Percentiles rank a stretch among this genome's conserved stretches.
phyloP scores from a whole-genome alignment of 2,113 vertebrate species.

The Nothocercus nigrocapillus region DNA sequence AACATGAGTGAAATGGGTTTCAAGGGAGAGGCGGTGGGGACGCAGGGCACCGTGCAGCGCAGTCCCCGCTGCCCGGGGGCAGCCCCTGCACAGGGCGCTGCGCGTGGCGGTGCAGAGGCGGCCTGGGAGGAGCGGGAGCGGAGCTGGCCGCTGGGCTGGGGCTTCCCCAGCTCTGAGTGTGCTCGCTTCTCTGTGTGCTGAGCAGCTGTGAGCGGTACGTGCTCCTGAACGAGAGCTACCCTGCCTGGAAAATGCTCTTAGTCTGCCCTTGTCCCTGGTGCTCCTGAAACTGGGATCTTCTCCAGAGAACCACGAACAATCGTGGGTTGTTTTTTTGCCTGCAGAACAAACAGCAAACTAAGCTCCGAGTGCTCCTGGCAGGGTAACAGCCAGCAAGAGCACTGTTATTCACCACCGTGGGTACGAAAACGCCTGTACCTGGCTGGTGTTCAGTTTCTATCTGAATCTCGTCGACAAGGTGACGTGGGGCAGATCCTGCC shows the following conservation, averaged over 20 bases:
- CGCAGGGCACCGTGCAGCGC: neutral
- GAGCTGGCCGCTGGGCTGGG: too few relatives aligned
- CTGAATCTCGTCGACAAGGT: neutral
- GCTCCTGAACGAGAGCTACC: neutral
- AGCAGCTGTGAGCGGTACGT: neutral
- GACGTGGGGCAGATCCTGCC: neutral
- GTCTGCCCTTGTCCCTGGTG: neutral
- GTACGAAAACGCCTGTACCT: neutral
- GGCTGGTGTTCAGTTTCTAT: neutral
- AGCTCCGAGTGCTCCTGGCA: neutral
- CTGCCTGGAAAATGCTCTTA: neutral
- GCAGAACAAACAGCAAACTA: neutral
- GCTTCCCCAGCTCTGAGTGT: neutral
- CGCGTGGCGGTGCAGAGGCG: neutral
- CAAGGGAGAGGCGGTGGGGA: neutral
- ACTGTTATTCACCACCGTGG: neutral
- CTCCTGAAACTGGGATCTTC: neutral
- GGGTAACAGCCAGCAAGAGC: neutral
- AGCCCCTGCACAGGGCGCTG: neutral
- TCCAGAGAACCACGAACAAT: neutral
- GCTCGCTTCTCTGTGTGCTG: constrained; percentile 21
- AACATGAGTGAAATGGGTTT: neutral
- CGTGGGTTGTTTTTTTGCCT: neutral
- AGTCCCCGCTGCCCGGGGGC: neutral
- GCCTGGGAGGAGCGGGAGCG: neutral